phyloP scores from a whole-genome alignment of 2,888 invertebrate genomes.

The Lochmaea crataegi region DNA sequence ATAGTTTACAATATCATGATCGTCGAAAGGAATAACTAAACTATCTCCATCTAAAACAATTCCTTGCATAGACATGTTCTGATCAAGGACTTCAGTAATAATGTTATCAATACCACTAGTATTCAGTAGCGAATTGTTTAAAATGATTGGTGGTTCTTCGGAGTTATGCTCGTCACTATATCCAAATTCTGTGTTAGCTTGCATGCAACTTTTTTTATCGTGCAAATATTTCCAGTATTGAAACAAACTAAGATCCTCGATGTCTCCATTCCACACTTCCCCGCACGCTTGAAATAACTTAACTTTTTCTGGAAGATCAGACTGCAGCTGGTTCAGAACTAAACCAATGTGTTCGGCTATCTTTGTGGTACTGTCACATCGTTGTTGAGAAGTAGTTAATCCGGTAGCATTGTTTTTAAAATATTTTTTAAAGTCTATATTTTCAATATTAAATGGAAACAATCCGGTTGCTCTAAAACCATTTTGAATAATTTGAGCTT shows the following conservation, averaged over 20 bases:
- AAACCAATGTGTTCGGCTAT: too few species aligned
- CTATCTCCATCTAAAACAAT: slow-evolving; percentile 15
- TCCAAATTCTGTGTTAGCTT: too few species aligned
- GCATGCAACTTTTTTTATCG: slow-evolving; percentile 5
- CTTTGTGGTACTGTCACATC: too few species aligned
- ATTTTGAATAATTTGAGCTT: neutral
- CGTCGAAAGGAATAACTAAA: slow-evolving; percentile 7
- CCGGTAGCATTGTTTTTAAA: neutral
- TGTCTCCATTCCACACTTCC: slow-evolving; percentile 1
- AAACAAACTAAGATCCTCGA: slow-evolving; percentile 6
- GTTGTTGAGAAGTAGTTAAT: too few species aligned
- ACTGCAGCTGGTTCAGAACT: too few species aligned
- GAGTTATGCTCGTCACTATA: neutral
- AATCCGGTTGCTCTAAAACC: neutral
- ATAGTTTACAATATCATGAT: neutral
- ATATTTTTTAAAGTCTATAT: neutral
- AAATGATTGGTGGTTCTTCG: neutral
- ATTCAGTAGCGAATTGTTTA: too few species aligned
- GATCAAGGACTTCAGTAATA: slow-evolving; percentile 15
- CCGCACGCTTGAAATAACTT: neutral
- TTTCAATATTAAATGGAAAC: neutral
- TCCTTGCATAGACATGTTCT: slow-evolving; percentile 6
- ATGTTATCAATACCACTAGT: neutral
- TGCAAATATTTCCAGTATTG: slow-evolving; percentile 5
- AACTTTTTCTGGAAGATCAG: too few species aligned